Base-by-base conservation (phyloP, 2,888 invertebrate species). In the Cephus rjabovi region DNA sequence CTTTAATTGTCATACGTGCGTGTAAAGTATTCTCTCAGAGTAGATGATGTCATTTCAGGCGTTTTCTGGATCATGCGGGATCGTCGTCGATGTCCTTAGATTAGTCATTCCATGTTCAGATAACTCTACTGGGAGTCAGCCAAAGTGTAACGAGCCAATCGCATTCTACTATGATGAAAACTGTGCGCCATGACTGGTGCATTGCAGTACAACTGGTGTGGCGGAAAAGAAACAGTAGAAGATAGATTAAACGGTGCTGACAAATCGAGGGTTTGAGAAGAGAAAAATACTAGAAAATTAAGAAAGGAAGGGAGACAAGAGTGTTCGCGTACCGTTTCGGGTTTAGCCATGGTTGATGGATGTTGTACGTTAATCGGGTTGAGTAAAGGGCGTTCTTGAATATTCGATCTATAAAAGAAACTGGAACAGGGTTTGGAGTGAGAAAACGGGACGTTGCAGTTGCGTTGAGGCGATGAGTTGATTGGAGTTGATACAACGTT, bases 101-200 rank as follows among this genome's bases (percentile, higher is more conserved):
- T 56, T 56, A 56, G 23, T 56, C 56, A 56, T 56, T 23, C 9
- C 56, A 23, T 9, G 56, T 56, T 56, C 23, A 56, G 56, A 23
- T 56, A 56, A 23, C 56, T 56, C 56, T 56, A 56, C 56, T 56
- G 56, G 56, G 56, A 56, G 23, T 23, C 56, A 56, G 56, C 56
- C 56, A 23, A 56, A 23, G 76, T 76, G 77, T 79, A 81, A 77
- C 74, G 76, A 68, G 70, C 71, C 71, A 77, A 79, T 81, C 77
- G 70, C 76, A 76, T 77, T 77, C 75, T 69, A 74, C 73, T 34
- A 31, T 78, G 79, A 78, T 76, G 79, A 69, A 74, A 76, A 78
- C 31, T 75, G 75, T 23, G 56, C 77, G 70, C 74, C 12, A 70
- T 77, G 79, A 79, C 70, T 79, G 79, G 76, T 79, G 79, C 77